A percentile compares a stretch with the other conserved stretches of the same genome.
Conservation (phyloP, 2,113 vertebrate genomes). For the Corapipo altera region DNA sequence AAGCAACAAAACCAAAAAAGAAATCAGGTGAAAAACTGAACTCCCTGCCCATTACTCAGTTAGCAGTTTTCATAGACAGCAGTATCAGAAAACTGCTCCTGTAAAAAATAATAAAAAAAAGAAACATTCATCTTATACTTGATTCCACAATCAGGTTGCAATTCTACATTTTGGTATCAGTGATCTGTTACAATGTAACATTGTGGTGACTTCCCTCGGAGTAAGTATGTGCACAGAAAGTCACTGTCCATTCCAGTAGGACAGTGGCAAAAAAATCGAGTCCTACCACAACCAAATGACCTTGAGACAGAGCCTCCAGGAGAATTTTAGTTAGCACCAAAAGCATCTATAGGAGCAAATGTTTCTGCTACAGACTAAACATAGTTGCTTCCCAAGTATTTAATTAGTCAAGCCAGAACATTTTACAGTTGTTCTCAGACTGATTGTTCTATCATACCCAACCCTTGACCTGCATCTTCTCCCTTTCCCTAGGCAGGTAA, state of each 20-base stretch:
- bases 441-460: background rate
- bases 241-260: background rate
- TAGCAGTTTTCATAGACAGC: background rate
- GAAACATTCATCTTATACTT: background rate
- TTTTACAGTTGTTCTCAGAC: background rate
- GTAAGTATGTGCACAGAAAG: background rate
- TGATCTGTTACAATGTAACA: background rate
- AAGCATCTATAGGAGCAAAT: background rate
- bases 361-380: background rate
- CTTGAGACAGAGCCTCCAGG: background rate
- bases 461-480: background rate
- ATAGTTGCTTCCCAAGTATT: background rate
- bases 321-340: background rate
- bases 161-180: background rate
- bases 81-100: background rate
- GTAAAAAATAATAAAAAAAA: background rate
- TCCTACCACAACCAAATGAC: background rate
- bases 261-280: background rate
- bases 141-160: background rate
- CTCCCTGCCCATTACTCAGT: background rate
- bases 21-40: background rate
- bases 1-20: background rate
- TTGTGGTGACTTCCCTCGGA: background rate
- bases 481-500: background rate
- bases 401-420: background rate